These are phyloP conservation scores for Himalopsyche japonica DNA, from an alignment of 2,888 invertebrate species.

Conservation along the genomic window DNA sequence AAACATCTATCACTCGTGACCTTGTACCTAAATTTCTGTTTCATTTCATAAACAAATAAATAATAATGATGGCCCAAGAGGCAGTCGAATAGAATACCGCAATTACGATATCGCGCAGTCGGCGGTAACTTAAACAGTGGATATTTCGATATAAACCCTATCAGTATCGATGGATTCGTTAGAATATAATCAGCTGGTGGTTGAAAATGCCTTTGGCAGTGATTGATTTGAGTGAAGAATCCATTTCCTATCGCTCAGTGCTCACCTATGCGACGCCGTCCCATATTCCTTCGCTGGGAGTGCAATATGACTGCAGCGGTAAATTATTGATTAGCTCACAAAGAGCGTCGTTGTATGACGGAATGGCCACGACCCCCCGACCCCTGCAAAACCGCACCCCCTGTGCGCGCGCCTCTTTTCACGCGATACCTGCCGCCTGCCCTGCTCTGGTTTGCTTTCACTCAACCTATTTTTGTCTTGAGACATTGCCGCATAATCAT, in stretches of 20 bases:
- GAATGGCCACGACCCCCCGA: constrained; percentile 18
- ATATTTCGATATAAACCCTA: too few species aligned
- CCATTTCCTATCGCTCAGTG: background rate
- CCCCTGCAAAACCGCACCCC: constrained; percentile 16
- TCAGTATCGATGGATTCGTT: too few species aligned
- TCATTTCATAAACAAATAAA: too few species aligned
- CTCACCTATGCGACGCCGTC: background rate
- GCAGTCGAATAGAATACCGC: too few species aligned
- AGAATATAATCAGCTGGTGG: too few species aligned
- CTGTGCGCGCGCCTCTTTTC: constrained; percentile 19
- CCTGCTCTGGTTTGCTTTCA: background rate
- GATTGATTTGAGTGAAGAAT: background rate
- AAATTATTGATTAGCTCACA: constrained; percentile 42
- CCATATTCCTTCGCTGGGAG: constrained; percentile 19
- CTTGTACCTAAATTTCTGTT: too few species aligned
- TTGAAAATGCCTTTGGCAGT: background rate
- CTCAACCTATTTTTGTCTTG: background rate
- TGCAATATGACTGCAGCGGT: constrained; percentile 40
- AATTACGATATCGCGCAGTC: too few species aligned
- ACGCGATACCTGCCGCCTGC: background rate
- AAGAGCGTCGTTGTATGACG: constrained; percentile 38
- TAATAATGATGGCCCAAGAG: too few species aligned
- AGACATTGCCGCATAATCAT: background rate
- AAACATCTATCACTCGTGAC: too few species aligned
- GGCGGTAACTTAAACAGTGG: too few species aligned